Percentiles rank a stretch among this genome's conserved stretches.
Evolutionary conservation across 30 jellyfish, hydroid and myxozoan genomes (phyloP).

Genomic region (Pseudorhiza aurosa): DNA sequence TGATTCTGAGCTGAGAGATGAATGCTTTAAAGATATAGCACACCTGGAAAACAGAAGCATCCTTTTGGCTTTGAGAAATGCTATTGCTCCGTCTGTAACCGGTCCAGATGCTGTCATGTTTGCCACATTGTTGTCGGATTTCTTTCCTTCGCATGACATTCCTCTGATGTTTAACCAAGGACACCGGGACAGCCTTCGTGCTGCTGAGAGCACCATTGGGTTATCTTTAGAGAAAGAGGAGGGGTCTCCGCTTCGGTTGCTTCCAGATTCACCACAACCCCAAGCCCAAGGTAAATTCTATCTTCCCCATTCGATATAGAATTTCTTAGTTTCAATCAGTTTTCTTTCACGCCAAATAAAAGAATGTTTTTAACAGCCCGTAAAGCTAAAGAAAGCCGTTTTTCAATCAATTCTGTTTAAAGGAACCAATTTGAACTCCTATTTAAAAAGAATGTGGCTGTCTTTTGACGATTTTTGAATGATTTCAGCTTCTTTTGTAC

Average conservation of each 20-base stretch:
- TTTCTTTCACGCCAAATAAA: too few species aligned
- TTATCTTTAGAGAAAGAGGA: conserved; percentile 10
- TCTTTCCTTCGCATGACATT: conserved; percentile 49
- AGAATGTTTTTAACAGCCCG: too few species aligned
- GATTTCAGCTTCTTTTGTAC: too few species aligned
- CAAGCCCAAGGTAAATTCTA: conserved; percentile 33
- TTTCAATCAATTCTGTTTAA: too few species aligned
- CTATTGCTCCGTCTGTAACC: conserved; percentile 42
- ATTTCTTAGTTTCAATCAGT: background rate
- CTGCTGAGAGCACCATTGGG: conserved; percentile 49
- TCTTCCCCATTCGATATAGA: background rate
- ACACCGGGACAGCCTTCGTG: conserved; percentile 1
- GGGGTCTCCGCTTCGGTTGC: conserved; percentile 43
- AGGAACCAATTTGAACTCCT: too few species aligned
- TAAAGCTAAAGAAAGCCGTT: too few species aligned
- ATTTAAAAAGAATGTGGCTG: too few species aligned
- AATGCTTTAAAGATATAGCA: background rate
- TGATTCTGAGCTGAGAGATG: too few species aligned
- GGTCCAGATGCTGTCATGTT: conserved; percentile 76
- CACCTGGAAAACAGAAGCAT: conserved; percentile 51
- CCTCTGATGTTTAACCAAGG: conserved; percentile 36
- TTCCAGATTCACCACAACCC: conserved; percentile 69
- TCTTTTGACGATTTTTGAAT: too few species aligned
- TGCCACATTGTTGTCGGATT: conserved; percentile 57
- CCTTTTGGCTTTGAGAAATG: conserved; percentile 48